phyloP scores from a whole-genome alignment of 2,797 vertebrate species.

The Macropus fuliginosus region DNA sequence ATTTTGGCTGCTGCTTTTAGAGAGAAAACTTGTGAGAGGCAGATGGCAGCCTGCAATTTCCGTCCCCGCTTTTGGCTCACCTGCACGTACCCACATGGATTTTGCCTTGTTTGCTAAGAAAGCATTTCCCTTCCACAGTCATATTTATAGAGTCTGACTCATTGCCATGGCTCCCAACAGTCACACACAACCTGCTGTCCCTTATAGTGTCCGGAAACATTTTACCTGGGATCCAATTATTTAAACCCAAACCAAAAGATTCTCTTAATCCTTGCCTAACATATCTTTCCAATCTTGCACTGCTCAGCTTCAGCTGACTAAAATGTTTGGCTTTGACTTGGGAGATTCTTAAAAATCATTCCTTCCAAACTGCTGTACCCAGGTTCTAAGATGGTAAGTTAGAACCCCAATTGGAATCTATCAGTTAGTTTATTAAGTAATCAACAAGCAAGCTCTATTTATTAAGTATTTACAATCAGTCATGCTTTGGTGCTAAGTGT shows the following conservation, averaged over 20 bases:
- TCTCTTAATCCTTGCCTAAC: conserved; percentile 27
- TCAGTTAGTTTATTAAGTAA: not conserved
- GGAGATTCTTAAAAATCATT: conserved; percentile 50
- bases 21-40: conserved; percentile 56
- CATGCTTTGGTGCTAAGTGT: not conserved
- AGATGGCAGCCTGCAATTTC: conserved; percentile 62
- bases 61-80: conserved; percentile 68
- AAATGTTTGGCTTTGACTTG: conserved; percentile 29
- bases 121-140: conserved; percentile 44
- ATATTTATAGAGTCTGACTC: conserved; percentile 65
- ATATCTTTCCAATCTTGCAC: not conserved
- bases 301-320: not conserved
- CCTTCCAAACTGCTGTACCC: not conserved
- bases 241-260: not conserved
- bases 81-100: conserved; percentile 52
- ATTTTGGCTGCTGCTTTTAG: conserved; percentile 62
- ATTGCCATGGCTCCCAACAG: conserved; percentile 30
- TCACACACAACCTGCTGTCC: conserved; percentile 3
- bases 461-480: not conserved
- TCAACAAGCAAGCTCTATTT: not conserved
- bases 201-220: conserved; percentile 49
- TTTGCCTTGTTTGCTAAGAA: conserved; percentile 67
- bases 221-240: not conserved
- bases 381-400: not conserved
- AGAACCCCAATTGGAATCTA: not conserved